Evolutionary conservation across 2,113 vertebrate species (phyloP).

Genomic region (Atlantisia rogersi): DNA sequence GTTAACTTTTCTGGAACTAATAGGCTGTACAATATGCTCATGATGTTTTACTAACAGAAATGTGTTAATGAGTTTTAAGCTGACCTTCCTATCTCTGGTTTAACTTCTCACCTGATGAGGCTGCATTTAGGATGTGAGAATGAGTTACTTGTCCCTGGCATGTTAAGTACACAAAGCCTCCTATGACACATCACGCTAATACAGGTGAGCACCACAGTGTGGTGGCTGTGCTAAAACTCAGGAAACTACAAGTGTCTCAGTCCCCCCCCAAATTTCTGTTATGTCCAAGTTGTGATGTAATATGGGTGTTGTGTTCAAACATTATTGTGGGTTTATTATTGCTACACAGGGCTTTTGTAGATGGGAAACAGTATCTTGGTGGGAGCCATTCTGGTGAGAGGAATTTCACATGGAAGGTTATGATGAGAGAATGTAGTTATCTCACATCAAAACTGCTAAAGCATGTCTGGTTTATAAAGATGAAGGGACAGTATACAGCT

Average conservation of each 20-base stretch:
- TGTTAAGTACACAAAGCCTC: rapidly evolving
- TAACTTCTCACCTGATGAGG: background rate
- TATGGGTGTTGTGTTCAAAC: background rate
- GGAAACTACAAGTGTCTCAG: background rate
- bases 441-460: background rate
- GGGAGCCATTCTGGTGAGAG: background rate
- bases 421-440: background rate
- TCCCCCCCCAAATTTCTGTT: background rate
- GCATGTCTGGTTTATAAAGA: background rate
- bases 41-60: background rate
- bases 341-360: background rate
- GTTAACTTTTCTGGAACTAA: background rate
- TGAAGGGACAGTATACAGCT: background rate
- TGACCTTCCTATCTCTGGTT: background rate
- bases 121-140: background rate
- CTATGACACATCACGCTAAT: background rate
- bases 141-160: background rate
- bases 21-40: background rate
- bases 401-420: background rate
- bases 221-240: background rate
- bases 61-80: background rate
- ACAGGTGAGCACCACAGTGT: background rate
- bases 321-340: background rate
- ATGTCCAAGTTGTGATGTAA: background rate
- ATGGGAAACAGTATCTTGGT: background rate